Conservation (phyloP, 2,113 vertebrate genomes). For the Heterocephalus glaber region DNA sequence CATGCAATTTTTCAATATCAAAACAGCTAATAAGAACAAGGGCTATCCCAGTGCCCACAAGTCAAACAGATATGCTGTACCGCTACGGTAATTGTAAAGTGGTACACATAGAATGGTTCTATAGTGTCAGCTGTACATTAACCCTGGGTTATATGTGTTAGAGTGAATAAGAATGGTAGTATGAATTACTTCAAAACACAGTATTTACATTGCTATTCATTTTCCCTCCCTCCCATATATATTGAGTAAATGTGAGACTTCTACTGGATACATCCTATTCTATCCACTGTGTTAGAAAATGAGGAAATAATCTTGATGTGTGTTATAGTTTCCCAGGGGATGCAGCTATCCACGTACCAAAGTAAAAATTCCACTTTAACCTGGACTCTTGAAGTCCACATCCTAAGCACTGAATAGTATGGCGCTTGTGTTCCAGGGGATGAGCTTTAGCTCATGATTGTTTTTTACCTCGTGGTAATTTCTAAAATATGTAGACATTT, state of each 20-base stretch:
- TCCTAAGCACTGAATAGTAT: neutral
- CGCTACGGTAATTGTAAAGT: neutral
- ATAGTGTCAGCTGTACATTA: neutral
- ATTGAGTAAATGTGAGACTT: neutral
- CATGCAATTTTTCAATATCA: neutral
- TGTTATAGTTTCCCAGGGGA: neutral
- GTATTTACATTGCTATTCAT: neutral
- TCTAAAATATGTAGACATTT: neutral
- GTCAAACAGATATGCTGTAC: neutral
- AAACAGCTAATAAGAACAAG: neutral
- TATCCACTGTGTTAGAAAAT: neutral
- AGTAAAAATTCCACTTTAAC: neutral
- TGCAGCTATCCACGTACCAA: neutral
- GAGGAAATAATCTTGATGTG: neutral
- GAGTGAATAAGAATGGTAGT: neutral
- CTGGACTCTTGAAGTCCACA: neutral
- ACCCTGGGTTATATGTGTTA: neutral
- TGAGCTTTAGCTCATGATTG: neutral
- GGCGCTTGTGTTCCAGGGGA: rapidly evolving
- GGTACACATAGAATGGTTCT: neutral
- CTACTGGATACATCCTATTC: neutral
- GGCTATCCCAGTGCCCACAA: rapidly evolving
- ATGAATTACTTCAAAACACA: neutral
- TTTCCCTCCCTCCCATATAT: neutral
- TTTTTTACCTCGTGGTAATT: neutral